A percentile compares a stretch with the other conserved stretches of the same genome.
Evolutionary conservation across 2,797 vertebrate species (phyloP).

Genomic region (Serranus cabrilla): DNA sequence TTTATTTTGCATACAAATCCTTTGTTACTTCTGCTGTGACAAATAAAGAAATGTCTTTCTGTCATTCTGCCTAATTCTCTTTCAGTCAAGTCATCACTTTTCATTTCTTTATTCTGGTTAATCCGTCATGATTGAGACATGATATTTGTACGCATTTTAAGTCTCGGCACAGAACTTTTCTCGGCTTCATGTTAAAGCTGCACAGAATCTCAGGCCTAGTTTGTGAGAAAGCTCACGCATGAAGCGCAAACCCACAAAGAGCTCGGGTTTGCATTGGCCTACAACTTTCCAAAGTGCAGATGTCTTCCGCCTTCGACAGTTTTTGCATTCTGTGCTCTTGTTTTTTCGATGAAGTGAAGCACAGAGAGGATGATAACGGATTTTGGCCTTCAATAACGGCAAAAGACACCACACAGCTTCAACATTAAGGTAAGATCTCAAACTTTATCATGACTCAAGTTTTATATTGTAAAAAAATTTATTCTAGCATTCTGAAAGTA

Average conservation of each 20-base stretch:
- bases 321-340: conserved; percentile 32
- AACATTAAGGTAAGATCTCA: conserved; percentile 59
- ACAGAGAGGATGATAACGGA: conserved; percentile 23
- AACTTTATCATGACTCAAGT: neutral
- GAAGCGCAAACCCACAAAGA: conserved; percentile 57
- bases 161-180: neutral
- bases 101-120: neutral
- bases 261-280: conserved; percentile 56
- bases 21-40: conserved; percentile 87
- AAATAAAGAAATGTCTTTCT: conserved; percentile 85
- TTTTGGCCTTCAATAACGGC: conserved; percentile 11
- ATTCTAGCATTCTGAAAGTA: neutral
- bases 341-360: conserved; percentile 39
- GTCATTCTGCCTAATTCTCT: conserved; percentile 46
- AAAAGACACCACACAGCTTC: neutral
- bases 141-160: neutral
- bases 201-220: conserved; percentile 28
- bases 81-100: too few species aligned
- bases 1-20: conserved; percentile 80
- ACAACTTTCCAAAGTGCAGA: conserved; percentile 43
- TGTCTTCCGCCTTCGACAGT: conserved; percentile 63
- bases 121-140: too few species aligned
- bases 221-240: conserved; percentile 20
- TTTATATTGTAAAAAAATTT: too few species aligned
- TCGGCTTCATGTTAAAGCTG: neutral